A percentile compares a stretch with the other conserved stretches of the same genome.
Conservation (phyloP, 1,140 invertebrate genomes). For the Dreissena polymorpha region DNA sequence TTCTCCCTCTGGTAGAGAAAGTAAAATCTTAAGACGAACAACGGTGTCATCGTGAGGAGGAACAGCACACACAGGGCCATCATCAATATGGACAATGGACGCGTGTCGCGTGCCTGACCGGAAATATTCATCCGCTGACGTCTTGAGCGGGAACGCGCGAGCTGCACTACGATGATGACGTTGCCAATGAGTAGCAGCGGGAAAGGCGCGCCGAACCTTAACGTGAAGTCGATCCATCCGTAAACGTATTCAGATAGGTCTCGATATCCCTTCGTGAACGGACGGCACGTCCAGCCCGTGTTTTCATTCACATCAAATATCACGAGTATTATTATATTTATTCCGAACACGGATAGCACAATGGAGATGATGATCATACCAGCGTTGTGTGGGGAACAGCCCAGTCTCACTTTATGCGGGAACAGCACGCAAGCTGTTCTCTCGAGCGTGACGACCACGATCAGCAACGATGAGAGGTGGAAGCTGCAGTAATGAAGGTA, state of each 20-base stretch:
- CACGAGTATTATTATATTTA: too few species aligned
- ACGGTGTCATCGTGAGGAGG: too few species aligned
- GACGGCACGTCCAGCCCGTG: constrained; percentile 6
- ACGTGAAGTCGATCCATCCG: constrained; percentile 38
- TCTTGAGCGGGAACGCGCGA: not conserved
- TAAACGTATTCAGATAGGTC: constrained; percentile 11
- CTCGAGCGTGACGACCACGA: constrained; percentile 63
- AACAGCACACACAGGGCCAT: constrained; percentile 27
- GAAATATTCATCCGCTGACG: constrained; percentile 2
- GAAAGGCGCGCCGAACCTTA: constrained; percentile 12
- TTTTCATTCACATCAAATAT: not conserved
- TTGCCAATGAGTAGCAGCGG: constrained; percentile 25
- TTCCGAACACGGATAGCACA: too few species aligned
- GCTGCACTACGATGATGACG: constrained; percentile 25
- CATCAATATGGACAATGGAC: constrained; percentile 31
- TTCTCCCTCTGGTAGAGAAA: too few species aligned
- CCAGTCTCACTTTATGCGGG: constrained; percentile 54
- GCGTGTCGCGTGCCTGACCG: not conserved
- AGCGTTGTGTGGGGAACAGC: constrained; percentile 34
- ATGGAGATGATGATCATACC: too few species aligned
- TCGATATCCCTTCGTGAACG: not conserved
- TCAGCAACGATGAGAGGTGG: too few species aligned
- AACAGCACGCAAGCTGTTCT: constrained; percentile 59
- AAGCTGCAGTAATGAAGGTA: too few species aligned
- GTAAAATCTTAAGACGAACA: too few species aligned